These are phyloP conservation scores for Petromus typicus DNA, from an alignment of 2,113 vertebrate genomes.

Conservation along the genomic window DNA sequence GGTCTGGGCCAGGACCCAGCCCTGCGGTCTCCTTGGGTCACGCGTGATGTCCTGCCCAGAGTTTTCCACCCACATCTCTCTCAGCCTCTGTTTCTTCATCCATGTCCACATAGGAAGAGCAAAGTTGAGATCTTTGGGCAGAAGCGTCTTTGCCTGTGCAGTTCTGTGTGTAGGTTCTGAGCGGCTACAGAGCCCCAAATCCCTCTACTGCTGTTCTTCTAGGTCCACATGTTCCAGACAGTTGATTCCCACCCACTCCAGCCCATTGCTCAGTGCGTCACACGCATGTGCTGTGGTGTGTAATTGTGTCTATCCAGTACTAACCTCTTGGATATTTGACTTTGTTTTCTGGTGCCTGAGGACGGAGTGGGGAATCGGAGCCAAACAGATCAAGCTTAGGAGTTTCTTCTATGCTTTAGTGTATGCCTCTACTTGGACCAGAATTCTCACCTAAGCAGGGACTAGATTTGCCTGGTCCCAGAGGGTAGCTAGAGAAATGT, in stretches of 20 bases:
- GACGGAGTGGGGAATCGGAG: not conserved
- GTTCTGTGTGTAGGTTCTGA: not conserved
- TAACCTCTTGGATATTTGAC: constrained; percentile 21
- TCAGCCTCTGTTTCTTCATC: not conserved
- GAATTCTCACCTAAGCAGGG: not conserved
- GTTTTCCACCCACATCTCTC: not conserved
- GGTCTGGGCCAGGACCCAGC: not conserved
- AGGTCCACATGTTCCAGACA: not conserved
- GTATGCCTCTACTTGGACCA: not conserved
- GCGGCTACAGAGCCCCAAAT: not conserved
- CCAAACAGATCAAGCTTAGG: not conserved
- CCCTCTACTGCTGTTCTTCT: not conserved
- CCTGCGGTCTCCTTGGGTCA: not conserved
- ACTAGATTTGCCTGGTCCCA: not conserved
- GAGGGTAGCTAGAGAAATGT: not conserved
- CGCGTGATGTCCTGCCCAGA: not conserved
- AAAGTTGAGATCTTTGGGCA: not conserved
- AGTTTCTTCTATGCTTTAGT: not conserved
- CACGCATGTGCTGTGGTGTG: not conserved
- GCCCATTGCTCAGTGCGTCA: not conserved
- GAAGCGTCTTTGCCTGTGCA: not conserved
- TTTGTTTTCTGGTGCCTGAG: not conserved
- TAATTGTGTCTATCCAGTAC: not conserved
- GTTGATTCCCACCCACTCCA: not conserved
- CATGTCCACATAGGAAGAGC: not conserved